These are phyloP conservation scores for Elysia chlorotica DNA, from an alignment of 1,140 invertebrate species.

Conservation along the genomic window DNA sequence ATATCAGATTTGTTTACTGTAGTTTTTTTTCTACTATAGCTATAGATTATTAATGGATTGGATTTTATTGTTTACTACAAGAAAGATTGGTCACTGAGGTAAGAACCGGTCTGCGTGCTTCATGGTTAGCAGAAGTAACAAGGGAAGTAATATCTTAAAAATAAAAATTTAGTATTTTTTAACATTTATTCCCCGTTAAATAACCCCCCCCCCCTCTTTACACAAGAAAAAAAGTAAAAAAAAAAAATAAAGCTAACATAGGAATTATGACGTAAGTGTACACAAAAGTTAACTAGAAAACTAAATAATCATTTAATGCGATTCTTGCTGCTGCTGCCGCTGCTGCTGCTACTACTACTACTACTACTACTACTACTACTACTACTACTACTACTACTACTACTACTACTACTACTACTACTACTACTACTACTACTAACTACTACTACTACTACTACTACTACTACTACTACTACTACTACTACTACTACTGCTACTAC, in stretches of 20 bases:
- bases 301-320: neutral
- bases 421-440: neutral
- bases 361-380: conserved; percentile 2
- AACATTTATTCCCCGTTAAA: too few relatives aligned
- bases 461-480: neutral
- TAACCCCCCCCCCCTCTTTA: neutral
- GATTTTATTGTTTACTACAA: too few relatives aligned
- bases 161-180: neutral
- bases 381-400: conserved; percentile 1
- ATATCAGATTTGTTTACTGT: too few relatives aligned
- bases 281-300: neutral
- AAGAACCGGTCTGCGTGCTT: too few relatives aligned
- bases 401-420: conserved; percentile 6
- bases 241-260: neutral
- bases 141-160: neutral
- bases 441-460: neutral
- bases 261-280: neutral
- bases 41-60: too few relatives aligned
- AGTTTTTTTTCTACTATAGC: too few relatives aligned
- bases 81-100: too few relatives aligned
- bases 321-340: neutral
- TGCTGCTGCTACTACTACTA: neutral
- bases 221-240: neutral
- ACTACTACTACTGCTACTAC: neutral
- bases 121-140: neutral